Conservation (phyloP, 2,797 vertebrate species). For the Poeciliopsis paucimaculata region DNA sequence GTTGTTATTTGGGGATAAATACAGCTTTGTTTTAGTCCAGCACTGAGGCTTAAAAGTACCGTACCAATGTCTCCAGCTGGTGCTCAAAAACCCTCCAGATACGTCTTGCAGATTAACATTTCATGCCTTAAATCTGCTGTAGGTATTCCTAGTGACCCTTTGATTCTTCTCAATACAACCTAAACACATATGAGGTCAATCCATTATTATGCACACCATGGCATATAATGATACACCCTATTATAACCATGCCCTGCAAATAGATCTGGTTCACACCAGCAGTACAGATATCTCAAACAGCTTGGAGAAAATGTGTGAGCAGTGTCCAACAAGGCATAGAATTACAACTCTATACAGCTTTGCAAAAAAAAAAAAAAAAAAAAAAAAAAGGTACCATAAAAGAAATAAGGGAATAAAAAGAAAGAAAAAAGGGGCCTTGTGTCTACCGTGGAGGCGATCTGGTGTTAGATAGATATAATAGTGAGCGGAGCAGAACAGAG, state of each 20-base stretch:
- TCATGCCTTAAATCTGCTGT: constrained; percentile 36
- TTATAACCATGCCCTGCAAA: constrained; percentile 30
- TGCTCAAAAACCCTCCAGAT: constrained; percentile 67
- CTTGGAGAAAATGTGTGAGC: constrained; percentile 33
- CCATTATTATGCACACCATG: constrained; percentile 29
- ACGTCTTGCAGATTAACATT: constrained; percentile 44
- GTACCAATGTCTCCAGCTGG: constrained; percentile 60
- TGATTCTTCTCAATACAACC: constrained; percentile 41
- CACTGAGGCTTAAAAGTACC: constrained; percentile 54
- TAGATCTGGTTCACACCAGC: constrained; percentile 18
- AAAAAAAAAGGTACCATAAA: no score
- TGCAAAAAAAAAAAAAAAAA: constrained; percentile 36
- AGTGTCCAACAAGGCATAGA: constrained; percentile 57
- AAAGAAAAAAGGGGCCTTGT: constrained; percentile 59
- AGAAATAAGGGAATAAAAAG: no score
- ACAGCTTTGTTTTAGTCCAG: constrained; percentile 71
- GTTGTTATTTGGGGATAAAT: constrained; percentile 77
- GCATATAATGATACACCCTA: constrained; percentile 27
- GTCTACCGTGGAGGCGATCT: constrained; percentile 73
- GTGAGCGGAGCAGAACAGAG: constrained; percentile 68
- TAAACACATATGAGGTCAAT: constrained; percentile 24
- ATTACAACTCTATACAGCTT: constrained; percentile 52
- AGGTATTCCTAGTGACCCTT: constrained; percentile 42
- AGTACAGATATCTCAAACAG: constrained; percentile 36
- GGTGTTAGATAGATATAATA: constrained; percentile 67